Base-by-base conservation (phyloP, 2,113 vertebrate species). In the Tachycineta bicolor region DNA sequence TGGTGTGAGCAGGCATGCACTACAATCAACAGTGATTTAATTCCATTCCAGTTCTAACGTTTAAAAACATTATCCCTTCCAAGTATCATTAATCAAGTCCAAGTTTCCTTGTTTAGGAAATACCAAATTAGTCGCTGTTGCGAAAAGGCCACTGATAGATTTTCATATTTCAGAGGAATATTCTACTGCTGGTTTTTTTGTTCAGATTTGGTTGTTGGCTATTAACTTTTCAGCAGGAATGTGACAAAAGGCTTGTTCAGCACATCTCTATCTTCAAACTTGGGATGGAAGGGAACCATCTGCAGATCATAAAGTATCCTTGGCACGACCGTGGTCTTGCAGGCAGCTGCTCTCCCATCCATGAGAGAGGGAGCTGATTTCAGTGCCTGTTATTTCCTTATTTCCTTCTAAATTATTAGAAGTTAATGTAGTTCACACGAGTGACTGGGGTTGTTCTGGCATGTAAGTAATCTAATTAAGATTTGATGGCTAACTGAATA, bases 41-140 rank as follows among this genome's bases (percentile, higher is more conserved):
- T 59, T 94, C 76, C 88, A 64, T 90, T 91, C 88, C 88, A 78
- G 47, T 81, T 90, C 60, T 93, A 94, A 49, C n/a, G 2, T 96
- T 95, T 87, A 71, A 96, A 95, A 96, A 94, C 79, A 90, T 81
- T 77, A 68, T 80, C 79, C 82, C 41, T 96, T 96, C 94, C 93
- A 96, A 96, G 52, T n/a, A 50, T 63, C 90, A 97, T 96, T 56
- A 96, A 93, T 96, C 92, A 96, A 83, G 24, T 70, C 59, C 37
- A 37, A 37, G 37, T 37, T 37, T 37, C 37, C 68, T 93, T 86
- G 71, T 80, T 96, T 90, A 96, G 93, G 93, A 95, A 95, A 97
- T 95, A 94, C 85, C 94, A 94, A 91, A 87, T 93, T 55, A 91
- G 82, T 86, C 2, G 11, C 44, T 91, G 17, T 52, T 92, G 64